Conservation (phyloP, 2,113 vertebrate species). For the Brienomyrus longianalis region DNA sequence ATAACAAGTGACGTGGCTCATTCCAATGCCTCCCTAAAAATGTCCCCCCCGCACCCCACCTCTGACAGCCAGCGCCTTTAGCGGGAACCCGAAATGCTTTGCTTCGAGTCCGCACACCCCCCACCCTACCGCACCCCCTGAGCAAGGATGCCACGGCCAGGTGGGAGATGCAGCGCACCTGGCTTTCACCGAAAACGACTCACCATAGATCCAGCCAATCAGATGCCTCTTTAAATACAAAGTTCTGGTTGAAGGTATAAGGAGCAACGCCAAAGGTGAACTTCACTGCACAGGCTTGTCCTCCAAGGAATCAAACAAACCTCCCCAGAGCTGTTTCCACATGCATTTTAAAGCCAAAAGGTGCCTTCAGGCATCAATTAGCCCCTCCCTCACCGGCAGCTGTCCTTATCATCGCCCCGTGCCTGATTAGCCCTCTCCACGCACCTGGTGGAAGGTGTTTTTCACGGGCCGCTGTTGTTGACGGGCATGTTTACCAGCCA, state of each 20-base stretch:
- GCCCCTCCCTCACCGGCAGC: constrained; percentile 23
- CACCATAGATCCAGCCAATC: neutral
- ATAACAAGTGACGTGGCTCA: neutral
- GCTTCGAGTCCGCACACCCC: neutral
- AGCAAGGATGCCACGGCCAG: neutral
- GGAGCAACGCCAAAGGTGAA: neutral
- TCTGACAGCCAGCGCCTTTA: neutral
- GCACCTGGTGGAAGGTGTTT: constrained; percentile 36
- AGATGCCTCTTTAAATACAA: neutral
- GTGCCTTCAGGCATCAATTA: constrained; percentile 20
- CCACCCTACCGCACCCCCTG: neutral
- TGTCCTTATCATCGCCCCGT: constrained; percentile 10
- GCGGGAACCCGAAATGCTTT: neutral
- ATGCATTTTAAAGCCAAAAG: constrained; percentile 20
- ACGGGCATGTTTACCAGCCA: constrained; percentile 9
- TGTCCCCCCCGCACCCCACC: neutral
- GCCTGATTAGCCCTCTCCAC: constrained; percentile 22
- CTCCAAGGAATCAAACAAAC: neutral
- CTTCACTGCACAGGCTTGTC: neutral
- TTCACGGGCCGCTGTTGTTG: constrained; percentile 22
- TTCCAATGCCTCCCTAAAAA: neutral
- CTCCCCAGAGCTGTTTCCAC: constrained; percentile 23
- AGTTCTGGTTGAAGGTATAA: neutral
- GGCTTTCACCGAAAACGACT: neutral
- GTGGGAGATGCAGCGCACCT: neutral